Conservation (phyloP, 2,888 invertebrate genomes). For the Rhamphomyia laevipes region DNA sequence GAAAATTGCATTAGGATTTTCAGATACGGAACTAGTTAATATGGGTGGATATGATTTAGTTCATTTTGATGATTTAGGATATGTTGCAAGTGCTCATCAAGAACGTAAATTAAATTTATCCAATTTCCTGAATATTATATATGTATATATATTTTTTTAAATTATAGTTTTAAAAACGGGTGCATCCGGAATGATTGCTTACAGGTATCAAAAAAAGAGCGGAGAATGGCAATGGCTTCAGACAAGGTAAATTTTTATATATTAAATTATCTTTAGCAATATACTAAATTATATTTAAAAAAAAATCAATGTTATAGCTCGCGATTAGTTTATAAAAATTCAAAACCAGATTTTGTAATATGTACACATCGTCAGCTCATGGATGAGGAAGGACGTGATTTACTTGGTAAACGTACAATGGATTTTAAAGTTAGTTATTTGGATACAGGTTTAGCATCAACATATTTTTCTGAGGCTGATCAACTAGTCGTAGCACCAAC, state of each 20-base stretch:
- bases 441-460: slow-evolving; percentile 83
- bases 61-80: slow-evolving; percentile 94
- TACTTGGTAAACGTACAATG: slow-evolving; percentile 95
- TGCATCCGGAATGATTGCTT: slow-evolving; percentile 98
- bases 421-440: slow-evolving; percentile 96
- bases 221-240: slow-evolving; percentile 97
- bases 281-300: not conserved
- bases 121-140: not conserved
- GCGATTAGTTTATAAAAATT: slow-evolving; percentile 95
- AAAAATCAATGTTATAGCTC: too few relatives aligned
- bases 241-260: slow-evolving; percentile 45
- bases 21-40: slow-evolving; percentile 79
- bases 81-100: slow-evolving; percentile 97
- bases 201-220: slow-evolving; percentile 90
- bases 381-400: slow-evolving; percentile 98
- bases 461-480: slow-evolving; percentile 80
- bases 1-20: slow-evolving; percentile 87
- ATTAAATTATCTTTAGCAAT: too few relatives aligned
- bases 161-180: slow-evolving; percentile 94
- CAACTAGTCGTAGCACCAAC: slow-evolving; percentile 54
- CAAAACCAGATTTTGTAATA: slow-evolving; percentile 98
- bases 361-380: slow-evolving; percentile 97
- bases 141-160: slow-evolving; percentile 1
- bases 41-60: slow-evolving; percentile 97
- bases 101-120: slow-evolving; percentile 65